Evolutionary conservation across 35 echinoderm and acorn worm genomes (phyloP), one percentile per base, ranked within the genome.

Genomic region (Acanthaster planci): DNA sequence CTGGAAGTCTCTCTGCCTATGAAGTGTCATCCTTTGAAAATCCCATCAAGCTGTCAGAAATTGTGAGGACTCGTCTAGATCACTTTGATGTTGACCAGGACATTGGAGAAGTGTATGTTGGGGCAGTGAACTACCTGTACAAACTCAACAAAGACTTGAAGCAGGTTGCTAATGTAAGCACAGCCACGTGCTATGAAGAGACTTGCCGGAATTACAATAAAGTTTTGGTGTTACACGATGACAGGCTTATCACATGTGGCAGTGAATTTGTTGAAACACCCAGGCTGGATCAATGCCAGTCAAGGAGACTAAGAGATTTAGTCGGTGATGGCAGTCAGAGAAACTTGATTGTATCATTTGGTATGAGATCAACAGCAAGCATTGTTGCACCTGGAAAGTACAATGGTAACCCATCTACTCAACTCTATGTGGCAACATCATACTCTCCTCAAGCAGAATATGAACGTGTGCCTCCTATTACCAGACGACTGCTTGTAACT

Each of bases 201-300:
- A 0, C 1, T 47, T 80, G 77, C 51, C 38, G n/a, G 8, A 80
- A 40, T 80, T 80, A 80, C 30, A 80, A 80, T 36, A 80, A 80
- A 19, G 51, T 80, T 80, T 38, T 80, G 8, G 8, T 40, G 77
- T 47, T 80, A 26, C 38, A 80, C 10, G 8, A 80, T 18, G 51
- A 40, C 38, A 80, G 12, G 51, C 37, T 80, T 44, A 80, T 80
- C 51, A 80, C 77, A 15, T 80, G 77, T 44, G 77, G 37, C 21
- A 50, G 1, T 80, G 77, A 80, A 38, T n/a, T n/a, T n/a, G n/a
- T n/a, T n/a, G n/a, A n/a, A n/a, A 38, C 26, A 15, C 39, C 16
- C 39, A 6, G 17, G 4, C 8, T 27, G 8, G 32, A 35, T 22
- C 37, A 19, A 40, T 38, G 77, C n/a, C 39, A 38, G n/a, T 80